Percentiles rank a stretch among this genome's conserved stretches.
These are phyloP conservation scores for Poecilia picta DNA, from an alignment of 2,797 vertebrate species.

Conservation along the genomic window DNA sequence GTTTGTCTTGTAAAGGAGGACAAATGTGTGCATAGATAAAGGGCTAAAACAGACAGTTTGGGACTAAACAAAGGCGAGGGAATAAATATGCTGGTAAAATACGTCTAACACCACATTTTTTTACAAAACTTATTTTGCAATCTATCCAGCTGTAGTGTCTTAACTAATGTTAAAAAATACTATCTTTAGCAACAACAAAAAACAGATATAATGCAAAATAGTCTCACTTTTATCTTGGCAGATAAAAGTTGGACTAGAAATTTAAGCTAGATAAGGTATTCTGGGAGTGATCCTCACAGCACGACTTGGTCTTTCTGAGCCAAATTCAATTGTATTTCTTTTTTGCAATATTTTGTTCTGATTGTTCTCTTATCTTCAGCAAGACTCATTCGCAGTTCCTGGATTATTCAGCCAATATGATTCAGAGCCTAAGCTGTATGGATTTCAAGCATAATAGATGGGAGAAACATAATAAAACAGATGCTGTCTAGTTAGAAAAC, in stretches of 20 bases:
- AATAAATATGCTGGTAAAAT: not conserved
- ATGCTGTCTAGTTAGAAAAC: conserved; percentile 38
- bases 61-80: not conserved
- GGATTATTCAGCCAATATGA: conserved; percentile 57
- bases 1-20: conserved; percentile 1
- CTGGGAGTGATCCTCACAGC: not conserved
- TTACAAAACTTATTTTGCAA: not conserved
- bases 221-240: not conserved
- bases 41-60: not conserved
- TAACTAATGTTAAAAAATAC: no score
- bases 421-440: conserved; percentile 56
- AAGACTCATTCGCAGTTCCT: conserved; percentile 26
- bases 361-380: conserved; percentile 20
- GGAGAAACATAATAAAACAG: conserved; percentile 35
- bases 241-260: conserved; percentile 1
- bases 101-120: not conserved
- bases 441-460: conserved; percentile 32
- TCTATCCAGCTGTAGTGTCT: not conserved
- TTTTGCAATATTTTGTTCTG: conserved; percentile 45
- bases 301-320: not conserved
- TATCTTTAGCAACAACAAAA: no score
- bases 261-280: not conserved
- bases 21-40: not conserved
- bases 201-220: not conserved
- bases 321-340: conserved; percentile 48